Evolutionary conservation across 2,888 invertebrate genomes (phyloP), one percentile per base, ranked within the genome.

Genomic region (Dioctria rufipes): DNA sequence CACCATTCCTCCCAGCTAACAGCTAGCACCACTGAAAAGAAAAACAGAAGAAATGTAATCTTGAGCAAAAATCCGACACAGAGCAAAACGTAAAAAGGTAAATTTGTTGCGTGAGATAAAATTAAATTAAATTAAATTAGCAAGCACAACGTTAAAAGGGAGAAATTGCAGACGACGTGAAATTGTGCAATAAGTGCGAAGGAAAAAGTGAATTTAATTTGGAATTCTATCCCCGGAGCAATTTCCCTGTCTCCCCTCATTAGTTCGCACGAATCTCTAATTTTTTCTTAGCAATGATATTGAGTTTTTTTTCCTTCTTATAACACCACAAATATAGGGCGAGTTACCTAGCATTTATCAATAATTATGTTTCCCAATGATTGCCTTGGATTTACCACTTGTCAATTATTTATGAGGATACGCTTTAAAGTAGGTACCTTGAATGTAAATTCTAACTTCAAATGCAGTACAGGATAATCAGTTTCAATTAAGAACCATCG

Each of bases 1-100:
- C 95, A 95, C 95, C 95, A 95, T 91, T 95, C 95, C 89, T 95
- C 95, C 95, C 95, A 95, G 90, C 94, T 95, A 86, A 81, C 83
- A 40, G 81, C 80, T 40, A 81, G 71, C 43, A 71, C 40, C 42
- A 81, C 83, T 83, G 81, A 37, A 81, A 82, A 71, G 46, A 77
- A 67, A 79, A 67, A 79, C 43, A 43, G 58, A 79, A 66, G 39
- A 67, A 54, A 25, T 25, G 80, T 63, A 63, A 49, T 77, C 63
- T 63, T 77, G 13, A 77, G 63, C 61, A 61, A 61, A 61, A 60
- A 42, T 63, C 77, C 63, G 73, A 42, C 13, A 71, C 42, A 58
- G 60, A 58, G 42, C 43, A 60, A 58, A 73, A 42, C 54, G 11
- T 54, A 73, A 58, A 73, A 60, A 73, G 40, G 58, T 5, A 58